Evolutionary conservation across 2,888 invertebrate genomes (phyloP).

Genomic region (Diarsia mendica): DNA sequence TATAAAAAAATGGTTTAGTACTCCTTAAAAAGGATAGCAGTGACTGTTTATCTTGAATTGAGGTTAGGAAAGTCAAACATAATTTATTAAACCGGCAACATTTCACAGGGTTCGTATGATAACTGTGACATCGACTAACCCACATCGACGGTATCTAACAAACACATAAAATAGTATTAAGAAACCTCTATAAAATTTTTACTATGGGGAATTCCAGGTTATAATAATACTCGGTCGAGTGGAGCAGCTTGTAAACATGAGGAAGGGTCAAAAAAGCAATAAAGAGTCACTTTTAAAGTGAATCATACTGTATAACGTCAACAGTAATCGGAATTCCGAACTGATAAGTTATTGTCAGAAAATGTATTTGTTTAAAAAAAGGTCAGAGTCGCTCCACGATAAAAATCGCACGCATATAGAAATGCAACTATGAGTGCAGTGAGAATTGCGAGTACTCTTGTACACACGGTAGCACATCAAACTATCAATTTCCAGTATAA

Average conservation of each 20-base stretch:
- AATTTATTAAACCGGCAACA: slow-evolving; percentile 18
- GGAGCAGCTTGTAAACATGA: slow-evolving; percentile 45
- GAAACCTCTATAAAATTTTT: slow-evolving; percentile 21
- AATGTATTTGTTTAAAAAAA: slow-evolving; percentile 26
- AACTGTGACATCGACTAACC: slow-evolving; percentile 11
- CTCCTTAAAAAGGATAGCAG: not conserved
- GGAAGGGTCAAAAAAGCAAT: slow-evolving; percentile 62
- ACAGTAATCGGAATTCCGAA: slow-evolving; percentile 77
- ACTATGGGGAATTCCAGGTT: slow-evolving; percentile 27
- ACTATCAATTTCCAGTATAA: no score
- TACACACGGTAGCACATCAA: not conserved
- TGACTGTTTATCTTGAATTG: not conserved
- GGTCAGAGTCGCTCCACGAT: not conserved
- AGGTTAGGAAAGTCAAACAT: not conserved
- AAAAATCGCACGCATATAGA: not conserved
- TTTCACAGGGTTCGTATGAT: slow-evolving; percentile 22
- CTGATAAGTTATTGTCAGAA: slow-evolving; percentile 74
- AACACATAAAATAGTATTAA: slow-evolving; percentile 37
- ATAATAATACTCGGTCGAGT: slow-evolving; percentile 30
- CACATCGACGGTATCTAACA: slow-evolving; percentile 6
- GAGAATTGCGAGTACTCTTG: not conserved
- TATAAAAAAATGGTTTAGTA: not conserved
- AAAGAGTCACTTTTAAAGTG: slow-evolving; percentile 67
- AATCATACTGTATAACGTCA: slow-evolving; percentile 70
- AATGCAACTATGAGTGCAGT: not conserved